Evolutionary conservation across 2,888 invertebrate genomes (phyloP).

Genomic region (Tetheella fluctuosa): DNA sequence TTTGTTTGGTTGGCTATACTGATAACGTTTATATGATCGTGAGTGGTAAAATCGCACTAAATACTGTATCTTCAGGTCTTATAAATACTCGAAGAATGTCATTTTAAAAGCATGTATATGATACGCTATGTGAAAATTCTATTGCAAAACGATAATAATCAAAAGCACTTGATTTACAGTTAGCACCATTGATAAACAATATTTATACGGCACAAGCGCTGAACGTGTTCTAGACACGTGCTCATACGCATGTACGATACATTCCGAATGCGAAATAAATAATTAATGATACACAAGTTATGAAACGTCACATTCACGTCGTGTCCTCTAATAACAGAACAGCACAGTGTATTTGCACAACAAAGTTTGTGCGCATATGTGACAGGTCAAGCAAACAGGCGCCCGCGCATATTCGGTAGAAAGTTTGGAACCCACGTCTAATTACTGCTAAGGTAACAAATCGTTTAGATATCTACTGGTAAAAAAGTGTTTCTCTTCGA

Average conservation of each 20-base stretch:
- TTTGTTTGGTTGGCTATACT: too few species aligned
- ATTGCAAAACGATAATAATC: neutral
- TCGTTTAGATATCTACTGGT: constrained; percentile 11
- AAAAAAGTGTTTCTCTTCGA: neutral
- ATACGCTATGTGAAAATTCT: too few species aligned
- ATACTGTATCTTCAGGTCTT: too few species aligned
- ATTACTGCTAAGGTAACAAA: constrained; percentile 41
- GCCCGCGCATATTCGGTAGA: constrained; percentile 31
- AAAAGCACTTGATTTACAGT: neutral
- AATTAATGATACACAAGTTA: constrained; percentile 25
- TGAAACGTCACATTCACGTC: constrained; percentile 27
- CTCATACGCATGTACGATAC: constrained; percentile 20
- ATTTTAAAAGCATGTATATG: too few species aligned
- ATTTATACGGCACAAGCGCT: constrained; percentile 17
- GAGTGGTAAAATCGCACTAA: too few species aligned
- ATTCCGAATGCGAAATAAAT: constrained; percentile 29
- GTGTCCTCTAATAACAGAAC: constrained; percentile 28
- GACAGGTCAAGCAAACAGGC: constrained; percentile 34
- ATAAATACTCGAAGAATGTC: too few species aligned
- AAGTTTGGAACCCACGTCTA: constrained; percentile 32
- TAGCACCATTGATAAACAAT: constrained; percentile 13
- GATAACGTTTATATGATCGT: too few species aligned
- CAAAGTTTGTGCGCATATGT: constrained; percentile 22
- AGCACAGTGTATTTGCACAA: constrained; percentile 2
- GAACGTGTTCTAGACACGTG: constrained; percentile 18